Conservation (phyloP, 2,113 vertebrate genomes). For the Crotalus helleri region DNA sequence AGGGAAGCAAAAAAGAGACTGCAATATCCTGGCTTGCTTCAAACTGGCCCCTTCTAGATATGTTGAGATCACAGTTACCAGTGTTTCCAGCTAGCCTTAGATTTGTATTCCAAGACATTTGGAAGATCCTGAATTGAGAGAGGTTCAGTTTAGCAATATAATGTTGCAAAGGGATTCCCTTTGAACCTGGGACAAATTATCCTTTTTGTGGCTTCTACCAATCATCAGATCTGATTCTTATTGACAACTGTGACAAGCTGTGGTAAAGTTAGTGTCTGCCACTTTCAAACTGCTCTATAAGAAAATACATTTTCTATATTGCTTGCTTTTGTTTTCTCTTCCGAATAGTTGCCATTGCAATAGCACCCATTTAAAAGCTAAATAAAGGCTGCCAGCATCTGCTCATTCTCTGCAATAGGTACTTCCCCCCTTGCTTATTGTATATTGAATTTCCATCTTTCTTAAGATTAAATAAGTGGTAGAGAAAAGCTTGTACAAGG, state of each 20-base stretch:
- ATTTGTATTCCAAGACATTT: not conserved
- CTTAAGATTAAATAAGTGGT: not conserved
- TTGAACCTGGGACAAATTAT: not conserved
- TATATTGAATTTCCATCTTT: conserved; percentile 11
- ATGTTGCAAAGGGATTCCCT: not conserved
- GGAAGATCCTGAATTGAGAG: not conserved
- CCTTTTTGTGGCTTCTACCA: conserved; percentile 22
- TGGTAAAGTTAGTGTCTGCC: not conserved
- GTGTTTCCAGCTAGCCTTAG: not conserved
- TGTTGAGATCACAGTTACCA: not conserved
- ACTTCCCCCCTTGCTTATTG: not conserved
- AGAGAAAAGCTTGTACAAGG: not conserved
- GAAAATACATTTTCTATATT: not conserved
- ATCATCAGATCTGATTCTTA: not conserved
- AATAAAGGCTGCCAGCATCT: conserved; percentile 6
- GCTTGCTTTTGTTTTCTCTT: not conserved
- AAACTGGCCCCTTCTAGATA: not conserved
- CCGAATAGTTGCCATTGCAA: conserved; percentile 2
- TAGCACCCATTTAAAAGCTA: not conserved
- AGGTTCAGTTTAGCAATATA: not conserved
- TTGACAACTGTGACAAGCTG: conserved; percentile 15
- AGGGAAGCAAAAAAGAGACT: not conserved
- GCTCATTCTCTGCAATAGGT: not conserved
- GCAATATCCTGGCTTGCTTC: not conserved
- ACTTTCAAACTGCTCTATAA: not conserved